Evolutionary conservation across 2,113 vertebrate species (phyloP), one percentile per base, ranked within the genome.

Genomic region (Dipodomys merriami): DNA sequence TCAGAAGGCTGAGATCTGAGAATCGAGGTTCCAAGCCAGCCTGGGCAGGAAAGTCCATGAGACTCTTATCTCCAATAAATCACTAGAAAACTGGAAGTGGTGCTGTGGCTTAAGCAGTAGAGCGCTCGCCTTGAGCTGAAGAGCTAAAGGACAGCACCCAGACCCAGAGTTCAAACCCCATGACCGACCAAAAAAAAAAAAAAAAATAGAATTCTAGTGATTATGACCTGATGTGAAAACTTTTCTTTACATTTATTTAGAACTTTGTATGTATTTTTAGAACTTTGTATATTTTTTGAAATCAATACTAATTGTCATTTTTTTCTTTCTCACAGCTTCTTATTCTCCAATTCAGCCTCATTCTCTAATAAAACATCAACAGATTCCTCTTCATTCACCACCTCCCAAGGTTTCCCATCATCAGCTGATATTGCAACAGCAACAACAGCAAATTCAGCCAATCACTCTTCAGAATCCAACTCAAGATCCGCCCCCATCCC

Each of bases 401-500:
- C 97, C 98, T 94, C 98, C 98, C 91, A 99, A 98, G 95, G 97
- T 98, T 96, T 98, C 99, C 15, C 98, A 99, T 92, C 99, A 99
- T 97, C 99, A 99, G 95, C 98, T 99, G 97, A 98, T 99, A 92
- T 49, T 99, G 93, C 99, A 99, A 33, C 98, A 98, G 96, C 99
- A 99, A 96, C 97, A 98, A 29, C 96, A 98, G 96, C 99, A 99
- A 84, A 98, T 99, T 85, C 99, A 99, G 95, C 99, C 99, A 16
- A 98, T 99, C 9, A 98, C 99, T 23, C 98, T 99, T 82, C 98
- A 98, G 95, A 98, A 98, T 91, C 94, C 98, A 25, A 95, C 96
- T 71, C 98, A 97, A 95, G 98, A 99, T 0, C 97, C 97, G 29
- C 97, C 98, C 74, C 95, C 96, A 0, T 98, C 98, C n/a, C 99